Evolutionary conservation across 2,888 invertebrate genomes (phyloP), one percentile per base, ranked within the genome.

Genomic region (Vesta saturnalis): DNA sequence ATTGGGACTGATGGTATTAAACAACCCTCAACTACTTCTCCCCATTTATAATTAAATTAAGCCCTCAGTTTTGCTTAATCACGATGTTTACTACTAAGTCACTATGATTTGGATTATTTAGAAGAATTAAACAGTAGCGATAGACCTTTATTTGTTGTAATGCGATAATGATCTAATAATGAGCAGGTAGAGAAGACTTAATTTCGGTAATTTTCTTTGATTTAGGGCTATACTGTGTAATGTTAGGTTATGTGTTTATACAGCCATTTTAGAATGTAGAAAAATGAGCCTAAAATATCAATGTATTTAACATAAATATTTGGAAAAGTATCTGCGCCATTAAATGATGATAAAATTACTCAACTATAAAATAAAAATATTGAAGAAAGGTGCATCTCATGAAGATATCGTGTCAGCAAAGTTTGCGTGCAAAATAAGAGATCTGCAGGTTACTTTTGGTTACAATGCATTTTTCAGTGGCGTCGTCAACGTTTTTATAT

Each of bases 51-150:
- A 68, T 68, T 68, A 60, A 68, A 68, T 68, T 64, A 68, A 60
- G 68, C 64, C 60, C 64, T 64, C 68, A 65, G 63, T 71, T 64
- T 66, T 69, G 72, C 71, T 54, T 69, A 67, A 71, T 73, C 72
- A 73, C 69, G 57, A 69, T 71, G 71, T 71, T 73, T 73, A 71
- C 60, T 19, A 67, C 72, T 65, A 30, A 72, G 72, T 73, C 72
- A 73, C 71, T 67, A 60, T 72, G 71, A 71, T 69, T 64, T 56
- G 64, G 71, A 69, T 67, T 64, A 73, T 72, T 72, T 63, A 69
- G 57, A 54, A 60, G 68, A 67, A 72, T 73, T 73, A 73, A 73
- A 73, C 73, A 65, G 73, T 73, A 73, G 73, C 73, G 64, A 55
- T 69, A 35, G 63, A 59, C 60, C 69, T 65, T 55, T 66, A 63